Percentiles rank a stretch among this genome's conserved stretches.
phyloP scores from a whole-genome alignment of 2,113 vertebrate genomes.

The Centropus bengalensis region DNA sequence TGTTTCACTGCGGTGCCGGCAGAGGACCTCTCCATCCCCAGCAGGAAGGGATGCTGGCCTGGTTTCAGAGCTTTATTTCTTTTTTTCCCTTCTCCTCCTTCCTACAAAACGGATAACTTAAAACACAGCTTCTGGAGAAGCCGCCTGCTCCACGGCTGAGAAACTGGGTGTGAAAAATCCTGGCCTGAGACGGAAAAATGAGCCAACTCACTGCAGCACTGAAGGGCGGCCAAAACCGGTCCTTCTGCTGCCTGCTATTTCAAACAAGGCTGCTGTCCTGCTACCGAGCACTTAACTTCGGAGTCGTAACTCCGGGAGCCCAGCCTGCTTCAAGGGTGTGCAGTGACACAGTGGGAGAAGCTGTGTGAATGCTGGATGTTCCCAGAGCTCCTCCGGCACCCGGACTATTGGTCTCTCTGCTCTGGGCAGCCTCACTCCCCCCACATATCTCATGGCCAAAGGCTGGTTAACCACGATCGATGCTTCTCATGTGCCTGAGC shows the following conservation, averaged over 20 bases:
- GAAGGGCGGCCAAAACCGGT: background rate
- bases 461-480: fast-evolving
- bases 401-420: fast-evolving
- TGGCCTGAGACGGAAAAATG: background rate
- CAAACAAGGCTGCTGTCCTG: fast-evolving
- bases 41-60: background rate
- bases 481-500: fast-evolving
- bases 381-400: background rate
- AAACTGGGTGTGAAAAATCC: background rate
- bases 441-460: background rate
- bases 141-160: background rate
- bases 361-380: background rate
- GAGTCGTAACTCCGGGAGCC: background rate
- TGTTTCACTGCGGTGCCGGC: fast-evolving
- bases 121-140: conserved; percentile 13
- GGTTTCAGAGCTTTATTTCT: background rate
- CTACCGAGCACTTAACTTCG: background rate
- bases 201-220: background rate
- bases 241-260: background rate
- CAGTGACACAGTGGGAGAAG: background rate
- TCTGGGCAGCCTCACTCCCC: background rate
- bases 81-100: background rate
- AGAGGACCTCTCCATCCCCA: background rate
- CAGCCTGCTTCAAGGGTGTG: background rate
- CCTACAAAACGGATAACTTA: background rate